Evolutionary conservation across 2,888 invertebrate genomes (phyloP).

Genomic region (Scelioninae gen. 1): DNA sequence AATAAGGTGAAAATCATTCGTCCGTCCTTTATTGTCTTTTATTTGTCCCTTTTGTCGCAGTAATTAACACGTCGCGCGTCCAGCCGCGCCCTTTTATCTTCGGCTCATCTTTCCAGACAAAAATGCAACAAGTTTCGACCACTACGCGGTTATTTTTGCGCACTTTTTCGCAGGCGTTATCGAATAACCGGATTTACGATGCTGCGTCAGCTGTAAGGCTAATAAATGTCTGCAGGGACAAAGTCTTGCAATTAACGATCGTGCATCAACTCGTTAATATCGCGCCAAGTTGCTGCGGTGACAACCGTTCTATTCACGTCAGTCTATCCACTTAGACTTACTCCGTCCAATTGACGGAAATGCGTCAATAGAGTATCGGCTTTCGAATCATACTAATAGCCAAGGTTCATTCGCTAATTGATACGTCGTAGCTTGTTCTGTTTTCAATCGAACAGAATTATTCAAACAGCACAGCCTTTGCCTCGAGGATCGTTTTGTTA

Average conservation of each 20-base stretch:
- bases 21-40: slow-evolving; percentile 44
- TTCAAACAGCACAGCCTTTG: slow-evolving; percentile 9
- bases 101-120: slow-evolving; percentile 23
- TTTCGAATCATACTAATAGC: slow-evolving; percentile 47
- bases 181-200: slow-evolving; percentile 48
- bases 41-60: slow-evolving; percentile 45
- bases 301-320: slow-evolving; percentile 63
- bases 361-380: slow-evolving; percentile 46
- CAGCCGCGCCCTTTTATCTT: slow-evolving; percentile 35
- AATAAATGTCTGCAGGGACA: slow-evolving; percentile 58
- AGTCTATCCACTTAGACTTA: slow-evolving; percentile 54
- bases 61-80: slow-evolving; percentile 58
- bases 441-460: slow-evolving; percentile 34
- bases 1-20: slow-evolving; percentile 69
- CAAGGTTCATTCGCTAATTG: slow-evolving; percentile 55
- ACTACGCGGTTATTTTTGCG: slow-evolving; percentile 8
- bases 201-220: slow-evolving; percentile 49
- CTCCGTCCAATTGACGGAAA: slow-evolving; percentile 45
- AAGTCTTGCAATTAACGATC: slow-evolving; percentile 67
- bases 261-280: slow-evolving; percentile 64
- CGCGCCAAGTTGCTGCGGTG: slow-evolving; percentile 61
- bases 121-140: slow-evolving; percentile 54
- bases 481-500: slow-evolving; percentile 1
- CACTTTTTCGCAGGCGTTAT: slow-evolving; percentile 15
- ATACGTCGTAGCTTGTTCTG: slow-evolving; percentile 24